These are phyloP conservation scores for Callyntrura guangdongensis DNA, from an alignment of 2,888 invertebrate genomes.

Conservation along the genomic window DNA sequence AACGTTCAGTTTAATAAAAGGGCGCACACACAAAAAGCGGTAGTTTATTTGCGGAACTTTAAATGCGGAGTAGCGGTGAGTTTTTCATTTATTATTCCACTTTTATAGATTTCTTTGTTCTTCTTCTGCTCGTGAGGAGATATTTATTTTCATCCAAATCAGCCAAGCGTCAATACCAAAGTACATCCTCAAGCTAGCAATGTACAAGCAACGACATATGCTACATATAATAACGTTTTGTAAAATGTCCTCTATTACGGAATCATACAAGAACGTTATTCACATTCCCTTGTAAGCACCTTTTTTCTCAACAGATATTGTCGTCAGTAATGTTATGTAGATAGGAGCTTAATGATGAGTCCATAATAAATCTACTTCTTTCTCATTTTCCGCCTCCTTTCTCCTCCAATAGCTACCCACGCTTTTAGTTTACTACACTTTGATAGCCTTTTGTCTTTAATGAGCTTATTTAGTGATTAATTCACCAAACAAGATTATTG, in stretches of 20 bases:
- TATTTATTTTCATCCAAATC: constrained; percentile 47
- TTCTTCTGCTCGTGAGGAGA: constrained; percentile 17
- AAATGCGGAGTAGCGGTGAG: constrained; percentile 57
- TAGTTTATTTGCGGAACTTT: constrained; percentile 33
- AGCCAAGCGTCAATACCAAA: not conserved
- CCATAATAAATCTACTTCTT: constrained; percentile 47
- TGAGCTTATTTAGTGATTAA: constrained; percentile 75
- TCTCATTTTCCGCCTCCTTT: not conserved
- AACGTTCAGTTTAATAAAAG: constrained; percentile 48
- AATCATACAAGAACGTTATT: constrained; percentile 25
- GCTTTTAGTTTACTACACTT: not conserved
- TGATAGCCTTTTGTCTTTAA: constrained; percentile 41
- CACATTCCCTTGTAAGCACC: not conserved
- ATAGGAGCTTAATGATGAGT: constrained; percentile 65
- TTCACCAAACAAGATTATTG: constrained; percentile 76
- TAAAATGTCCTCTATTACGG: constrained; percentile 45
- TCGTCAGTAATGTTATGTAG: constrained; percentile 49
- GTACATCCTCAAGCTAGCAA: too few relatives aligned
- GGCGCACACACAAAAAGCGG: not conserved
- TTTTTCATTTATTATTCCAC: constrained; percentile 71
- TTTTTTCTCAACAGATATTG: not conserved
- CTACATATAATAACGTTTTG: not conserved
- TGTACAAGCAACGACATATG: not conserved
- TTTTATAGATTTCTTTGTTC: constrained; percentile 59
- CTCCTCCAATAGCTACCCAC: not conserved